Conservation (phyloP, 2,113 vertebrate species). For the Podarcis muralis region DNA sequence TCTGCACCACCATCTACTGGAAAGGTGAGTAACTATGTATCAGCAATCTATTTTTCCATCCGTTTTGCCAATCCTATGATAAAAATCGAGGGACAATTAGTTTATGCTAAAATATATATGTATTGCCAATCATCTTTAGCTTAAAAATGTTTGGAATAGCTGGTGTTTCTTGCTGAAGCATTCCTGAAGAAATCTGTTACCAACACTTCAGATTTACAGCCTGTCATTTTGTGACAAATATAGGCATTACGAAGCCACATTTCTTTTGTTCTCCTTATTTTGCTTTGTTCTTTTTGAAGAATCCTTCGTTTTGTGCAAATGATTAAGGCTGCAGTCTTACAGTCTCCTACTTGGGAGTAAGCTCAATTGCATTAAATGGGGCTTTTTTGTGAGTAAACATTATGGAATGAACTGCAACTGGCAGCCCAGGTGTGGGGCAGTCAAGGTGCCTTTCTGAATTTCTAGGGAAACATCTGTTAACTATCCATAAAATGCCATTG, state of each 20-base stretch:
- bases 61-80: slow-evolving; percentile 7
- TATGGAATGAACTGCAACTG: background rate
- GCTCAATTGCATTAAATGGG: background rate
- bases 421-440: background rate
- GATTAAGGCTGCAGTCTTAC: background rate
- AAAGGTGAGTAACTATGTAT: slow-evolving; percentile 74
- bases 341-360: background rate
- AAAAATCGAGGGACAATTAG: background rate
- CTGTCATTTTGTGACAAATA: background rate
- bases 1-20: slow-evolving; percentile 82
- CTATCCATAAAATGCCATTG: slow-evolving; percentile 12
- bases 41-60: slow-evolving; percentile 47
- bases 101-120: background rate
- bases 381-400: background rate
- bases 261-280: background rate
- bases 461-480: background rate
- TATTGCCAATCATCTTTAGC: background rate
- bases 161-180: background rate
- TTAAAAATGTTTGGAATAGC: background rate
- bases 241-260: slow-evolving; percentile 34
- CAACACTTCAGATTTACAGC: background rate
- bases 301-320: background rate
- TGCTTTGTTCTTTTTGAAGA: background rate
- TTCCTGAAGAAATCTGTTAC: background rate
- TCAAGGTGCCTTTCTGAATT: background rate